These are phyloP conservation scores for Cheilinus undulatus DNA, from an alignment of 2,113 vertebrate genomes.

Conservation along the genomic window DNA sequence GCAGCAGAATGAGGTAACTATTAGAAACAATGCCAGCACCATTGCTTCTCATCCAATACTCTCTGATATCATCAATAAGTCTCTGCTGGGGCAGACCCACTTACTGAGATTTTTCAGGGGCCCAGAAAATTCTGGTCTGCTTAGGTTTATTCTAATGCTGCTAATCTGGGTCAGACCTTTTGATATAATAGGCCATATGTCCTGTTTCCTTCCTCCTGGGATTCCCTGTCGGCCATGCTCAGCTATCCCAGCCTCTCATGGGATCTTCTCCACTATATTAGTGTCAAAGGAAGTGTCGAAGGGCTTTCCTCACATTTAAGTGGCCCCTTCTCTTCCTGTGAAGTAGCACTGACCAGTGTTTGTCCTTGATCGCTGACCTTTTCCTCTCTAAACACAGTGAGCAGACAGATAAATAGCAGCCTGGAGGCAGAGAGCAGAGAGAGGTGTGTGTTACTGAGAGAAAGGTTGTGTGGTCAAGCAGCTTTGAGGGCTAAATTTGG, in stretches of 20 bases:
- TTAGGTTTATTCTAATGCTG: background rate
- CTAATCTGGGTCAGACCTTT: background rate
- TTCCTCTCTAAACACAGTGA: background rate
- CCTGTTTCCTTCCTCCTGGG: background rate
- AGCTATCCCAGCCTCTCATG: background rate
- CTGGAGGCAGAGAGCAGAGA: background rate
- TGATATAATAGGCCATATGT: background rate
- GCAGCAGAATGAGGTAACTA: no score
- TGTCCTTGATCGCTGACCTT: constrained; percentile 21
- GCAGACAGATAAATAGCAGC: background rate
- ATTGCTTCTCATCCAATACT: no score
- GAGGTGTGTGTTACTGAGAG: background rate
- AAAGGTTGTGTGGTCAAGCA: background rate
- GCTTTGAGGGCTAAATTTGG: background rate
- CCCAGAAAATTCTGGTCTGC: no score
- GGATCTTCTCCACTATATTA: constrained; percentile 1
- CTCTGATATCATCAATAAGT: no score
- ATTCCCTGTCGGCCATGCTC: background rate
- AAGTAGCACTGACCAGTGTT: background rate
- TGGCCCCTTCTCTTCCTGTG: background rate
- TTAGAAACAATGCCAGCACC: no score
- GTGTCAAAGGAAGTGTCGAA: no score
- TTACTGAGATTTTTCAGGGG: no score
- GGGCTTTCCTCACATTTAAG: background rate
- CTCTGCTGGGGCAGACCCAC: no score